Conservation (phyloP, 2,113 vertebrate species). For the Lucifuga dentata region DNA sequence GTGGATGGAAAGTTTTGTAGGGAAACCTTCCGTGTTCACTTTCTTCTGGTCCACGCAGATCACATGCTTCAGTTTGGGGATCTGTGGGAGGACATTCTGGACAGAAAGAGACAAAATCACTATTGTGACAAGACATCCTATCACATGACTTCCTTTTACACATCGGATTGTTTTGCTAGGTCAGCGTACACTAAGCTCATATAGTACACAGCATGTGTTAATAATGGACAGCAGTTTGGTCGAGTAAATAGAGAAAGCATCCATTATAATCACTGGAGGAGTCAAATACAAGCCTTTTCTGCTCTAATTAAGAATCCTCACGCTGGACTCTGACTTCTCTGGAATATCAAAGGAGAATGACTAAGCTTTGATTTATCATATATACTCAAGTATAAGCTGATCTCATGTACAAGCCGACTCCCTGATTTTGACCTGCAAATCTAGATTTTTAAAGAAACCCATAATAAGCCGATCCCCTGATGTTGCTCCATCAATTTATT, state of each 20-base stretch:
- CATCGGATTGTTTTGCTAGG: neutral
- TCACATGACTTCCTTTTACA: constrained; percentile 2
- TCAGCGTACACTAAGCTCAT: neutral
- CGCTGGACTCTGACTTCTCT: no score
- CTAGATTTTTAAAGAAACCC: no score
- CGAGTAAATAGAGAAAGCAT: neutral
- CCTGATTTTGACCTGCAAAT: no score
- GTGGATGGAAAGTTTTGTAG: constrained; percentile 87
- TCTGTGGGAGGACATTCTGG: constrained; percentile 85
- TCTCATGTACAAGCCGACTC: no score
- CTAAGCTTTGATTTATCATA: no score
- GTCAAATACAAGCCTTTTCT: no score
- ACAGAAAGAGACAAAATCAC: constrained; percentile 34
- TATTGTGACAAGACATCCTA: constrained; percentile 12
- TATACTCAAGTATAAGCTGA: no score
- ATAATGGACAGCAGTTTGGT: neutral
- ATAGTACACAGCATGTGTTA: no score
- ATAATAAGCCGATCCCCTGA: no score
- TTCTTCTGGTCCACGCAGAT: constrained; percentile 92
- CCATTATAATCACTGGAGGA: neutral
- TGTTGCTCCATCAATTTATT: no score
- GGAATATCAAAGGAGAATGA: no score
- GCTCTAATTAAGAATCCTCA: no score
- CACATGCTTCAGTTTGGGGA: constrained; percentile 89
- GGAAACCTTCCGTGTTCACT: constrained; percentile 86